Evolutionary conservation across 2,797 vertebrate species (phyloP).

Genomic region (Pantherophis alleghaniensis): DNA sequence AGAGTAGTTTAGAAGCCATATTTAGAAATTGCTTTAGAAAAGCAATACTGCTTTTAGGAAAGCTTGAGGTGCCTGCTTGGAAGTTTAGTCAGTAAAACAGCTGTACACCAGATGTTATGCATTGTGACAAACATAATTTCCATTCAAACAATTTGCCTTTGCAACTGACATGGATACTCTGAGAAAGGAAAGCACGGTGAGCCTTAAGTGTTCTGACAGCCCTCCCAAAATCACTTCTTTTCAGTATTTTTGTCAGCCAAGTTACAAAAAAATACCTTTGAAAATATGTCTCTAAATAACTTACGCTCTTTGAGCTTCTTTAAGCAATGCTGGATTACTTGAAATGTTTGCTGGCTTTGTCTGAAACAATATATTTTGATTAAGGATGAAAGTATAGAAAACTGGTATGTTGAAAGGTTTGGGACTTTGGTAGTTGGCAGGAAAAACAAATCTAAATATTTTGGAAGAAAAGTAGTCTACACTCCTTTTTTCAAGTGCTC

Average conservation of each 20-base stretch:
- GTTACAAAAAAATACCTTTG: background rate
- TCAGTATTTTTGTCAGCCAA: background rate
- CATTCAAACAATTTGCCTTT: conserved; percentile 54
- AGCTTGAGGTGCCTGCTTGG: conserved; percentile 53
- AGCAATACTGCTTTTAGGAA: conserved; percentile 57
- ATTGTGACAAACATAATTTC: conserved; percentile 52
- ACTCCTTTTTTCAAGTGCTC: background rate
- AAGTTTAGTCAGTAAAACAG: conserved; percentile 65
- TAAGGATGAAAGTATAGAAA: background rate
- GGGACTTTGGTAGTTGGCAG: background rate
- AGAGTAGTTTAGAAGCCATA: conserved; percentile 65
- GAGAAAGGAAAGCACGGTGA: conserved; percentile 41
- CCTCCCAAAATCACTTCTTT: conserved; percentile 49
- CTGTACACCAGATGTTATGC: conserved; percentile 76
- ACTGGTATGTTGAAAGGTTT: background rate
- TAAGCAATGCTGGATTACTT: background rate
- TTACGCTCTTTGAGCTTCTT: rapidly evolving
- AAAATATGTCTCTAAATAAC: background rate
- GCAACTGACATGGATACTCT: conserved; percentile 26
- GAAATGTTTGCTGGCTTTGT: background rate
- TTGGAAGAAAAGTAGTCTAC: background rate
- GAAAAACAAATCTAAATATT: conserved; percentile 1
- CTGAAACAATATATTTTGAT: conserved; percentile 31
- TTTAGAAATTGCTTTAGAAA: conserved; percentile 52
- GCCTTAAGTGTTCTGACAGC: conserved; percentile 31